phyloP scores from a whole-genome alignment of 2,888 invertebrate genomes.

The Leucophenga montana region DNA sequence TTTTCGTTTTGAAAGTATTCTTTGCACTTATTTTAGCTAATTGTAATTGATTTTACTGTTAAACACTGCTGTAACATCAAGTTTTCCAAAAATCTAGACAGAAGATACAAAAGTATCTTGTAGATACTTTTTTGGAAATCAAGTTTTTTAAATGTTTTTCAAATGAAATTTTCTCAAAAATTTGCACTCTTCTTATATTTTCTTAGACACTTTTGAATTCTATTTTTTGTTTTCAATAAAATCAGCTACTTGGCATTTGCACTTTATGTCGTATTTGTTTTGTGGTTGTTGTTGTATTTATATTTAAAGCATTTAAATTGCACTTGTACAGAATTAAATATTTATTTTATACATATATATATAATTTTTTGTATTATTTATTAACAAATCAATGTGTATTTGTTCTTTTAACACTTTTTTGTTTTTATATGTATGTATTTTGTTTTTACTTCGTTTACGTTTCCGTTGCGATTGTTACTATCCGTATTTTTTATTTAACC shows the following conservation, averaged over 20 bases:
- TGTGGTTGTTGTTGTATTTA: slow-evolving; percentile 25
- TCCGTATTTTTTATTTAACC: slow-evolving; percentile 37
- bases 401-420: slow-evolving; percentile 48
- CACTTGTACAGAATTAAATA: slow-evolving; percentile 52
- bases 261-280: slow-evolving; percentile 47
- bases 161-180: too few relatives aligned
- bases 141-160: too few relatives aligned
- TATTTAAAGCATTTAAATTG: slow-evolving; percentile 47
- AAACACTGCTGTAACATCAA: too few relatives aligned
- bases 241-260: slow-evolving; percentile 55
- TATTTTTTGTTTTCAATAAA: slow-evolving; percentile 6
- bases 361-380: slow-evolving; percentile 15
- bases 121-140: neutral
- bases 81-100: too few relatives aligned
- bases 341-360: slow-evolving; percentile 22
- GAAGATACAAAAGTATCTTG: neutral
- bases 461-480: slow-evolving; percentile 24
- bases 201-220: neutral
- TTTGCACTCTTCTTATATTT: too few relatives aligned
- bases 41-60: too few relatives aligned
- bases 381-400: neutral
- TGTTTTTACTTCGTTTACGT: slow-evolving; percentile 7
- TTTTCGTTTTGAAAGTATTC: too few relatives aligned
- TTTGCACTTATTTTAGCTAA: too few relatives aligned
- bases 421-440: slow-evolving; percentile 30